These are phyloP conservation scores for Spilarctia lutea DNA, from an alignment of 2,888 invertebrate species.

Conservation along the genomic window DNA sequence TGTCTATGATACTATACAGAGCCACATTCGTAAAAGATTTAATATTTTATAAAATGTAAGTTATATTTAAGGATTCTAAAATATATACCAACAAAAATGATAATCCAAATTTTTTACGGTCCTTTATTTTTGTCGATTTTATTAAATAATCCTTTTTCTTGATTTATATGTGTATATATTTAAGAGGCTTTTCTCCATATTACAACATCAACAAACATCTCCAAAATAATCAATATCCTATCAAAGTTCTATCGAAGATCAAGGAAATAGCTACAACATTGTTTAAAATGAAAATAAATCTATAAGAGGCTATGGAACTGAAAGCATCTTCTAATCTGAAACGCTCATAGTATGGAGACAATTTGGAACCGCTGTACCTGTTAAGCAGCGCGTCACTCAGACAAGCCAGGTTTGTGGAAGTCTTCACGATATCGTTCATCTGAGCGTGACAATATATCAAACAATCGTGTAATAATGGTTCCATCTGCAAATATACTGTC, in stretches of 20 bases:
- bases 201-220: too few relatives aligned
- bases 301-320: background rate
- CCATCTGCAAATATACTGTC: conserved; percentile 89
- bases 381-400: conserved; percentile 92
- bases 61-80: too few relatives aligned
- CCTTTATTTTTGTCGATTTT: too few relatives aligned
- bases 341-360: too few relatives aligned
- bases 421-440: conserved; percentile 94
- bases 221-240: too few relatives aligned
- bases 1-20: background rate
- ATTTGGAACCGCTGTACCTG: conserved; percentile 65
- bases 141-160: too few relatives aligned
- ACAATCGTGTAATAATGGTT: conserved; percentile 94
- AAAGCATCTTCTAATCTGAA: background rate
- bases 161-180: too few relatives aligned
- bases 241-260: too few relatives aligned
- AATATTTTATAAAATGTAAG: background rate
- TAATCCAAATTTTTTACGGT: too few relatives aligned
- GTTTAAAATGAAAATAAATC: background rate
- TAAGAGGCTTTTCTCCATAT: too few relatives aligned
- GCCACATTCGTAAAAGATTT: too few relatives aligned
- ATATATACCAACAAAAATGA: too few relatives aligned
- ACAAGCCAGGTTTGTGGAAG: conserved; percentile 95
- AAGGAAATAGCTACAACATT: background rate
- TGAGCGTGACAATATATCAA: conserved; percentile 94